A percentile compares a stretch with the other conserved stretches of the same genome.
Conservation (phyloP, 2,888 invertebrate species). For the Oscheius onirici region DNA sequence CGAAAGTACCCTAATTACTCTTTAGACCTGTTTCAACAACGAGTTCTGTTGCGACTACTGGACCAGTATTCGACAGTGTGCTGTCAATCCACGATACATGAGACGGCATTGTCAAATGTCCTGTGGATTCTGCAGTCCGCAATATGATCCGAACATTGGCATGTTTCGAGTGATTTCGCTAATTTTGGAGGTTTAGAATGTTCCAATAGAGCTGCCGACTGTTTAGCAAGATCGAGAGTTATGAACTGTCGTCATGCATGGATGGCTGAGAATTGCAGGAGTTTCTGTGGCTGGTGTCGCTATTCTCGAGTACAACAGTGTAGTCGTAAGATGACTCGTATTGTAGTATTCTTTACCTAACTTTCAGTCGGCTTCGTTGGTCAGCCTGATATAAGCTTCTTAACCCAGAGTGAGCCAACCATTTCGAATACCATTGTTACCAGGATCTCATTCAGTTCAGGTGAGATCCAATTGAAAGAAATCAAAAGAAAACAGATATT, state of each 20-base stretch:
- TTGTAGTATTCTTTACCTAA: too few relatives aligned
- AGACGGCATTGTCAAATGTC: slow-evolving; percentile 58
- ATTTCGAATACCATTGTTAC: neutral
- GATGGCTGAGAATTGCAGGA: slow-evolving; percentile 23
- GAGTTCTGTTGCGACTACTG: slow-evolving; percentile 63
- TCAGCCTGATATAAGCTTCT: neutral
- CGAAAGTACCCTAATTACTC: too few relatives aligned
- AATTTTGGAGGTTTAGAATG: neutral
- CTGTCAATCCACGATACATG: slow-evolving; percentile 62
- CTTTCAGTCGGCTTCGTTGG: neutral
- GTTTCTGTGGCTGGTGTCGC: slow-evolving; percentile 5
- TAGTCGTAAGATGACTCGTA: neutral
- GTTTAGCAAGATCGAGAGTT: neutral
- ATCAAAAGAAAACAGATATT: too few relatives aligned
- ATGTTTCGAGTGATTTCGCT: neutral
- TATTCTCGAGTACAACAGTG: slow-evolving; percentile 3
- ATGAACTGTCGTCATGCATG: neutral
- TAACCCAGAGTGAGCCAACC: neutral
- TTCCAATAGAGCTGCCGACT: slow-evolving; percentile 2
- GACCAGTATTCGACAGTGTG: slow-evolving; percentile 58
- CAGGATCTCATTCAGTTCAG: neutral
- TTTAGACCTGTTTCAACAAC: slow-evolving; percentile 61
- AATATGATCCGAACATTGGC: slow-evolving; percentile 15
- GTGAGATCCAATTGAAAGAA: neutral
- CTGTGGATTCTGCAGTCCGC: slow-evolving; percentile 37